Evolutionary conservation across 2,888 invertebrate genomes (phyloP).

Genomic region (Dasysyrphus tricinctus): DNA sequence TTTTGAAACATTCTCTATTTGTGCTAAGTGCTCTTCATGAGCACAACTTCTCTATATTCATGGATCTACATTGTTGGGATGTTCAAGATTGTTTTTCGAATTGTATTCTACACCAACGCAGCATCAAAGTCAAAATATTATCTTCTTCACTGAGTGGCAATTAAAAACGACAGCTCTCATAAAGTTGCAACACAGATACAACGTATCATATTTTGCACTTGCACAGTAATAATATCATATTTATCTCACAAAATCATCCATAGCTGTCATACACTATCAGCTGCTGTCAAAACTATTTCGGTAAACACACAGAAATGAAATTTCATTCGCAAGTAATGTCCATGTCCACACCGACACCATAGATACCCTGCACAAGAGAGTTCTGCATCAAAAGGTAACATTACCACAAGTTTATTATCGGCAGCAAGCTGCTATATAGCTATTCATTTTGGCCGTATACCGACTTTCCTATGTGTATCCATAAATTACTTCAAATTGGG

Average conservation of each 20-base stretch:
- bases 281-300: slow-evolving; percentile 18
- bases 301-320: slow-evolving; percentile 5
- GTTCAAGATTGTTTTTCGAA: background rate
- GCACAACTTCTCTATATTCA: no score
- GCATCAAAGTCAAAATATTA: background rate
- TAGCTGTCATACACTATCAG: slow-evolving; percentile 13
- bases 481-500: slow-evolving; percentile 60
- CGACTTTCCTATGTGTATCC: slow-evolving; percentile 16
- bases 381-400: slow-evolving; percentile 28
- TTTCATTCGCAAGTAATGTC: background rate
- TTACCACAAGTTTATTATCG: slow-evolving; percentile 30
- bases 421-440: background rate
- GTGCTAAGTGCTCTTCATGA: no score
- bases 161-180: background rate
- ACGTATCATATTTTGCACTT: background rate
- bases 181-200: background rate
- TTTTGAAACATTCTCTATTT: no score
- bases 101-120: background rate
- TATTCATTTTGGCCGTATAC: slow-evolving; percentile 12
- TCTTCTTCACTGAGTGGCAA: background rate
- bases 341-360: background rate
- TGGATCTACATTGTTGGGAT: background rate
- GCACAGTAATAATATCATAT: background rate
- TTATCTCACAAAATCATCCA: slow-evolving; percentile 3
- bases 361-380: background rate